A percentile compares a stretch with the other conserved stretches of the same genome.
These are phyloP conservation scores for Cydia splendana DNA, from an alignment of 1,140 invertebrate genomes.

Conservation along the genomic window DNA sequence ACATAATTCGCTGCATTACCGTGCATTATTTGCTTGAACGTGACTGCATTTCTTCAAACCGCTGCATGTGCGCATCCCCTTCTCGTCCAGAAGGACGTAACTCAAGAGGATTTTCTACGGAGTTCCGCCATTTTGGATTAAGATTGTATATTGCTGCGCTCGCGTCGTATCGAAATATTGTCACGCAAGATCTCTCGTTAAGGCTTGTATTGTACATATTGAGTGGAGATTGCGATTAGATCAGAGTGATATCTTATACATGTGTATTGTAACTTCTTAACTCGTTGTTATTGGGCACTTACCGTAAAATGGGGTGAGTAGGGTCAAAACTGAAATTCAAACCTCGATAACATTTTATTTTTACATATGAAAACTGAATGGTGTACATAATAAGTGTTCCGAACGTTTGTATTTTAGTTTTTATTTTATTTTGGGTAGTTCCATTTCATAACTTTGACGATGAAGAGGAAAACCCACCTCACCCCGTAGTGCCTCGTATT, in stretches of 20 bases:
- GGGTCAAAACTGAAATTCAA: no score
- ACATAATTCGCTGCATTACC: conserved; percentile 9
- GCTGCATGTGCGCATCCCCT: background rate
- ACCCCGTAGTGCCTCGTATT: no score
- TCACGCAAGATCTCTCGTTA: conserved; percentile 16
- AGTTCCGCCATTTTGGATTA: background rate
- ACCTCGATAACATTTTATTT: no score
- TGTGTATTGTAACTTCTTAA: background rate
- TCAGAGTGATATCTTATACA: background rate
- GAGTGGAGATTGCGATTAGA: background rate
- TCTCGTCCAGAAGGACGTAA: background rate
- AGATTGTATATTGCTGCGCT: background rate
- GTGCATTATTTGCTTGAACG: background rate
- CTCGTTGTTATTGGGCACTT: no score
- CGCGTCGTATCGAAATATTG: conserved; percentile 7
- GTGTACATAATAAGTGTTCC: no score
- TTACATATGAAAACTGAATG: no score
- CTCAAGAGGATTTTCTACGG: background rate
- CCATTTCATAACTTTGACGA: no score
- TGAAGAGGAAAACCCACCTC: no score
- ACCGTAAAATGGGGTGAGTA: no score
- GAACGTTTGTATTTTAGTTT: no score
- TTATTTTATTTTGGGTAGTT: no score
- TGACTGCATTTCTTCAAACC: conserved; percentile 11
- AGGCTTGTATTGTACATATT: background rate